A percentile compares a stretch with the other conserved stretches of the same genome.
Conservation (phyloP, 2,888 invertebrate genomes). For the Tolmerus cingulatus region DNA sequence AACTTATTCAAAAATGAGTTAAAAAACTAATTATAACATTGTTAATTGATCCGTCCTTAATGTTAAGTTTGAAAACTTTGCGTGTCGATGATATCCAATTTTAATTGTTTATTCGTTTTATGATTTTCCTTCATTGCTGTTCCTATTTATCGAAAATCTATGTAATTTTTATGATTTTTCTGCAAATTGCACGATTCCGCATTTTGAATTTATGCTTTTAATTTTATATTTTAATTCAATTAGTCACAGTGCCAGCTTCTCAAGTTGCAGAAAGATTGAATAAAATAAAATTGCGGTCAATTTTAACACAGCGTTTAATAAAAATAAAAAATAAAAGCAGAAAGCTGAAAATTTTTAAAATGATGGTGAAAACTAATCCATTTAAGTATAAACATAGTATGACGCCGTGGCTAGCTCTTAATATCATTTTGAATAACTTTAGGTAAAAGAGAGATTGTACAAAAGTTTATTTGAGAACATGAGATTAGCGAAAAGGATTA, state of each 20-base stretch:
- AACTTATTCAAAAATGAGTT: neutral
- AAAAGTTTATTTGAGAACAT: conserved; percentile 24
- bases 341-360: neutral
- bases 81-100: neutral
- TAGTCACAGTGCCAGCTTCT: conserved; percentile 1
- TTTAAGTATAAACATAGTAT: neutral
- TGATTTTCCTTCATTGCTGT: neutral
- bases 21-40: neutral
- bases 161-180: neutral
- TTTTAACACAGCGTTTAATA: neutral
- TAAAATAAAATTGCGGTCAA: neutral
- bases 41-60: neutral
- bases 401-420: neutral
- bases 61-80: neutral
- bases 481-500: conserved; percentile 17
- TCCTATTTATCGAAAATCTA: neutral
- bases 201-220: neutral
- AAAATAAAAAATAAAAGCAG: too few relatives aligned
- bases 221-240: neutral
- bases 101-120: neutral
- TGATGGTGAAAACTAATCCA: neutral
- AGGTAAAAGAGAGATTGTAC: conserved; percentile 32
- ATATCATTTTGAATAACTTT: conserved; percentile 17
- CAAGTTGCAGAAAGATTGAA: neutral
- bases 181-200: neutral